phyloP scores from a whole-genome alignment of 2,113 vertebrate species.

The Tympanuchus pallidicinctus region DNA sequence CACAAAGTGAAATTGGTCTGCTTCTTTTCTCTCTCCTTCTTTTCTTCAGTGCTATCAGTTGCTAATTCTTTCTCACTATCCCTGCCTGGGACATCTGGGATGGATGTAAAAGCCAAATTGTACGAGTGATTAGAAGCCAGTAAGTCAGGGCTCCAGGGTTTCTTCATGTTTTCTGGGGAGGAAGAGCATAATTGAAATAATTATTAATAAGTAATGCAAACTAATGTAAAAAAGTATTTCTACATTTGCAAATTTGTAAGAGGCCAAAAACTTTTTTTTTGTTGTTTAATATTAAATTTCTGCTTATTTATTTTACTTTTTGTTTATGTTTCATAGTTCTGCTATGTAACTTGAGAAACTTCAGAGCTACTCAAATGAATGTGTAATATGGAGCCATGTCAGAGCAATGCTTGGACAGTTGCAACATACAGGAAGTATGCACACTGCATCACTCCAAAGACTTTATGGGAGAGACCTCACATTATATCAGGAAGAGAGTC shows the following conservation, averaged over 20 bases:
- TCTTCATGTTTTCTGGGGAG: slow-evolving; percentile 46
- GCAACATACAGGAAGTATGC: too few relatives aligned
- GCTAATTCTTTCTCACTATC: slow-evolving; percentile 71
- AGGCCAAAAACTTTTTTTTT: not conserved
- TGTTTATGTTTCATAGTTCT: not conserved
- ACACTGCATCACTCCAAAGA: not conserved
- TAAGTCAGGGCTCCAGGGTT: slow-evolving; percentile 38
- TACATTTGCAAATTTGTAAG: not conserved
- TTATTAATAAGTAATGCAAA: not conserved
- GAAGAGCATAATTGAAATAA: not conserved
- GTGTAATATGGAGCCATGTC: not conserved
- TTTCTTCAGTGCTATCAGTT: slow-evolving; percentile 71
- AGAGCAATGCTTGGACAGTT: not conserved
- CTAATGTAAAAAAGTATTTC: not conserved
- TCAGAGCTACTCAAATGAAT: not conserved
- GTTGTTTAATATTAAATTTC: not conserved
- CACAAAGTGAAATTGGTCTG: slow-evolving; percentile 79
- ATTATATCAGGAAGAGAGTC: rapidly evolving
- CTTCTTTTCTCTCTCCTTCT: slow-evolving; percentile 78
- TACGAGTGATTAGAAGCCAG: slow-evolving; percentile 19
- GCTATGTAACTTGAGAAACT: not conserved
- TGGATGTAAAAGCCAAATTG: slow-evolving; percentile 63
- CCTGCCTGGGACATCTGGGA: slow-evolving; percentile 47
- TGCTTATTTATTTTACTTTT: not conserved
- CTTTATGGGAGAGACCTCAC: not conserved